Conservation (phyloP, 2,113 vertebrate species). For the Semicossyphus pulcher region DNA sequence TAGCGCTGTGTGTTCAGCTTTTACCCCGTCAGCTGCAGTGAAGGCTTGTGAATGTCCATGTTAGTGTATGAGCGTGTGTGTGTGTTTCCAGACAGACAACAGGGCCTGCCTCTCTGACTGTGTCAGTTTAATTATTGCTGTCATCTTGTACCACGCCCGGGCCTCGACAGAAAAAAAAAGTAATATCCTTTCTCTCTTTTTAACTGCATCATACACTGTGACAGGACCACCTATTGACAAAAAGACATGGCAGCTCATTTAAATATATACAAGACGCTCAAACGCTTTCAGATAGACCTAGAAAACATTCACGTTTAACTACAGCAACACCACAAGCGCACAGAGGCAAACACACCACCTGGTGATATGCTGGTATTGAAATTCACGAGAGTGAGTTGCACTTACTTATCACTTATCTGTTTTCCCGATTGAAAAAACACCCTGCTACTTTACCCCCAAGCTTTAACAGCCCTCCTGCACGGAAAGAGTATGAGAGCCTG, state of each 20-base stretch:
- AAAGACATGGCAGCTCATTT: conserved; percentile 54
- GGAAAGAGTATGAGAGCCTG: conserved; percentile 25
- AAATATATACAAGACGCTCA: conserved; percentile 40
- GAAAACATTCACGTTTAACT: not conserved
- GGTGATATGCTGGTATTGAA: conserved; percentile 53
- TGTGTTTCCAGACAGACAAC: conserved; percentile 31
- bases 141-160: conserved; percentile 49
- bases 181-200: conserved; percentile 66
- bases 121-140: conserved; percentile 77
- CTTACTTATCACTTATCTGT: conserved; percentile 62
- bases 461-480: conserved; percentile 40
- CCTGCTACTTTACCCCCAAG: conserved; percentile 30
- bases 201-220: conserved; percentile 51
- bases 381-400: conserved; percentile 55
- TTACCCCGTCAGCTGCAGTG: conserved; percentile 43
- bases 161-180: conserved; percentile 61
- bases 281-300: conserved; percentile 23
- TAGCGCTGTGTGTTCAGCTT: conserved; percentile 15
- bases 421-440: conserved; percentile 63
- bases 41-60: conserved; percentile 28
- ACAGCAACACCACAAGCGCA: conserved; percentile 30
- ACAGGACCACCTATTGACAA: conserved; percentile 60
- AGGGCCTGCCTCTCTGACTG: conserved; percentile 52
- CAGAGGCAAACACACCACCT: conserved; percentile 41
- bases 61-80: conserved; percentile 5